Evolutionary conservation across 2,113 vertebrate genomes (phyloP).

Genomic region (Strix aluco): DNA sequence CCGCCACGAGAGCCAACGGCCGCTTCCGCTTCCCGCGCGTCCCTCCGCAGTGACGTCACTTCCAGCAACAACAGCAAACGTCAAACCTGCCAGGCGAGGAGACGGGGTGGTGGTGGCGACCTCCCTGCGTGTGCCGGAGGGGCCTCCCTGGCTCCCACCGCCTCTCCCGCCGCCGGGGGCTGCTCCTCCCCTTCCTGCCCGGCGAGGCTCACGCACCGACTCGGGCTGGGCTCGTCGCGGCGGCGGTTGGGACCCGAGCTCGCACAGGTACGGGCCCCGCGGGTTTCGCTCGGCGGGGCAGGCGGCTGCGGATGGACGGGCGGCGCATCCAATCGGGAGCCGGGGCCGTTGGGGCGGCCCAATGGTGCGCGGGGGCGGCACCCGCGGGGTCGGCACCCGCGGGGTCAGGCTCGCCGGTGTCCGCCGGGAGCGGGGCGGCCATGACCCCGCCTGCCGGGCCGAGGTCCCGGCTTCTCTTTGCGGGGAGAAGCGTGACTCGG

Average conservation of each 20-base stretch:
- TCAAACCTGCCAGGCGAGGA: conserved; percentile 13
- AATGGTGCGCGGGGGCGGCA: not conserved
- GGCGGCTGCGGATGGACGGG: not conserved
- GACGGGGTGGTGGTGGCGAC: not conserved
- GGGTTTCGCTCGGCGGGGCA: not conserved
- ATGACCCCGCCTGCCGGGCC: not conserved
- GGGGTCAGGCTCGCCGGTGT: not conserved
- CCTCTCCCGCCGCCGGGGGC: not conserved
- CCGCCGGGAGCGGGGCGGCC: not conserved
- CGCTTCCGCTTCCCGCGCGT: not conserved
- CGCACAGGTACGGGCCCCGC: not conserved
- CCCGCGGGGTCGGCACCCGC: not conserved
- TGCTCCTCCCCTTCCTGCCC: not conserved
- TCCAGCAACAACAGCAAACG: conserved; percentile 73
- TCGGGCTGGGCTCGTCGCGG: conserved; percentile 47
- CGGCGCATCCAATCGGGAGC: not conserved
- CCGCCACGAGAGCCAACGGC: not conserved
- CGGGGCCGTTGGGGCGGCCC: not conserved
- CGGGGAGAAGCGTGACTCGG: not conserved
- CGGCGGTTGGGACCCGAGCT: conserved; percentile 42
- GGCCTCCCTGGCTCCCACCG: not conserved
- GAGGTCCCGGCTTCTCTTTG: rapidly evolving
- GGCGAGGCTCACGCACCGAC: conserved; percentile 6
- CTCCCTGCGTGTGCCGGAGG: not conserved
- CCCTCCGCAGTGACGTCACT: conserved; percentile 27